phyloP scores from a whole-genome alignment of 2,888 invertebrate genomes.

The Cynaeus angustus region DNA sequence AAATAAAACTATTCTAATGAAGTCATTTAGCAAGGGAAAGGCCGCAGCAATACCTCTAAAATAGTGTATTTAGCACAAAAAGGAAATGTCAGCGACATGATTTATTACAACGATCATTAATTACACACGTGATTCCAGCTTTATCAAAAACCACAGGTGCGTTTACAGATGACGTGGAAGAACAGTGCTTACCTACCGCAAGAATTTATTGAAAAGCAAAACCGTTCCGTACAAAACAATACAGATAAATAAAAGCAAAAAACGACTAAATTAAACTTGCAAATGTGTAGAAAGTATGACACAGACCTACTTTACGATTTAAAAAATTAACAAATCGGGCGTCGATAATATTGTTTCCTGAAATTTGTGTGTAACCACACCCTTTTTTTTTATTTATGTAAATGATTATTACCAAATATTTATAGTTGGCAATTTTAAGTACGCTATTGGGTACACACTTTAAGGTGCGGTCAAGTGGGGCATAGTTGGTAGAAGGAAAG shows the following conservation, averaged over 20 bases:
- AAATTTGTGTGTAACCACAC: slow-evolving; percentile 6
- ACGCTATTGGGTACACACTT: slow-evolving; percentile 23
- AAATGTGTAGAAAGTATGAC: slow-evolving; percentile 51
- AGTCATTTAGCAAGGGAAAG: slow-evolving; percentile 11
- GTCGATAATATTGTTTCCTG: slow-evolving; percentile 14
- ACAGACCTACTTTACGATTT: slow-evolving; percentile 44
- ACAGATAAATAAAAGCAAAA: slow-evolving; percentile 27
- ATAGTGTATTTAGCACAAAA: background rate
- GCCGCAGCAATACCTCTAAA: slow-evolving; percentile 4
- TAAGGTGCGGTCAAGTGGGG: slow-evolving; percentile 36
- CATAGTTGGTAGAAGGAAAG: slow-evolving; percentile 29
- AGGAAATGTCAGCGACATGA: slow-evolving; percentile 6
- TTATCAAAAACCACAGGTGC: slow-evolving; percentile 11
- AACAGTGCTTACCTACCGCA: slow-evolving; percentile 26
- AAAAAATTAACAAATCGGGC: slow-evolving; percentile 10
- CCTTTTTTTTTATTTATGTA: slow-evolving; percentile 16
- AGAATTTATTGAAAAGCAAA: slow-evolving; percentile 34
- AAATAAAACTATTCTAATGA: background rate
- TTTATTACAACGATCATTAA: slow-evolving; percentile 14
- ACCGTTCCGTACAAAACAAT: slow-evolving; percentile 29
- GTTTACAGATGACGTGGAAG: background rate
- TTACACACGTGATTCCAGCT: slow-evolving; percentile 12
- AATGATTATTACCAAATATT: slow-evolving; percentile 32
- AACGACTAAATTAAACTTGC: slow-evolving; percentile 43
- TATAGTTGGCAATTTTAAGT: slow-evolving; percentile 12